Conservation (phyloP, 2,888 invertebrate genomes). For the Caenorhabditis macrosperma region DNA sequence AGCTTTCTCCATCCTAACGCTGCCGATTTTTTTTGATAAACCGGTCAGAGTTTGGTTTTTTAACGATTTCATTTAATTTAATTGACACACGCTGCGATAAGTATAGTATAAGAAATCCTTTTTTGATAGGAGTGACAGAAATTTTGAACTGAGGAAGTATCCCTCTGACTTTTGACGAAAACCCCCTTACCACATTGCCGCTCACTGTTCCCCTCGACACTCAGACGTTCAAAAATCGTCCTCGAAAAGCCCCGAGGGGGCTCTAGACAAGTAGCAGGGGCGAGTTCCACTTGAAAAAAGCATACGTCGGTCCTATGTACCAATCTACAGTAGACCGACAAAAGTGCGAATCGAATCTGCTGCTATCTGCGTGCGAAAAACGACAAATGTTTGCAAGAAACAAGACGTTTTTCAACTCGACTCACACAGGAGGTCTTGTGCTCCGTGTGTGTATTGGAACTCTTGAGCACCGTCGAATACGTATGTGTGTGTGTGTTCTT, state of each 20-base stretch:
- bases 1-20: too few relatives aligned
- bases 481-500: background rate
- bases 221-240: slow-evolving; percentile 40
- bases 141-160: too few relatives aligned
- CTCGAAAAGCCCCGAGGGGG: background rate
- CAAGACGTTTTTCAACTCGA: slow-evolving; percentile 11
- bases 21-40: too few relatives aligned
- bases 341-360: slow-evolving; percentile 31
- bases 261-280: slow-evolving; percentile 35
- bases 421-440: slow-evolving; percentile 33
- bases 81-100: too few relatives aligned
- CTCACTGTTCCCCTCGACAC: background rate
- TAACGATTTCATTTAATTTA: too few relatives aligned
- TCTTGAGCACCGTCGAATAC: background rate
- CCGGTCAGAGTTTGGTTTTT: too few relatives aligned
- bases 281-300: slow-evolving; percentile 47
- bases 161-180: too few relatives aligned
- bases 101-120: too few relatives aligned
- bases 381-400: slow-evolving; percentile 38
- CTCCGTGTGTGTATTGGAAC: slow-evolving; percentile 23
- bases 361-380: slow-evolving; percentile 14
- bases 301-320: slow-evolving; percentile 48
- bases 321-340: slow-evolving; percentile 22
- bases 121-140: too few relatives aligned
- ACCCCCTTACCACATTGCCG: too few relatives aligned